Evolutionary conservation across 2,888 invertebrate species (phyloP), one percentile per base, ranked within the genome.

Genomic region (Acleris laterana): DNA sequence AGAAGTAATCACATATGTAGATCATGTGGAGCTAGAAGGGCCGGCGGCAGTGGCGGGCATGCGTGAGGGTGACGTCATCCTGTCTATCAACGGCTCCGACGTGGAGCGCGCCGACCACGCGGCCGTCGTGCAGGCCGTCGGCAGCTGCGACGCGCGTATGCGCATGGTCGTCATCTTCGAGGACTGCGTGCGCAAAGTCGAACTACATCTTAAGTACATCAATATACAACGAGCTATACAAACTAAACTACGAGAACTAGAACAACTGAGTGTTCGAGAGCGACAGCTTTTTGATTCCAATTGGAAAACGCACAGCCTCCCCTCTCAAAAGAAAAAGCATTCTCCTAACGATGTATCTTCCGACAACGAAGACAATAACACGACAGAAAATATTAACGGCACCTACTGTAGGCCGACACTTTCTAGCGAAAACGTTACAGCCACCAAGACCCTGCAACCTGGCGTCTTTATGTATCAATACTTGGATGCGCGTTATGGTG

Each of bases 1-100:
- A 68, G 99, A 99, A 88, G 96, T 98, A 93, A 97, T 99, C 67
- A 99, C 99, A 0, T 99, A 99, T 83, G 98, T 99, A 53, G 99
- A 99, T 83, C 98, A 98, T 84, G 98, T 99, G 63, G 98, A 98
- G 76, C 95, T 96, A 69, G 97, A 97, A 72, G 98, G 99, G 0
- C 96, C 99, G 0, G 99, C 99, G 0, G 97, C 96, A 78, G 94
- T 95, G 70, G 97, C 99, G 0, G 99, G 99, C 6, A 97, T 99
- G 97, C 94, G 98, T 11, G 97, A 98, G 88, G 99, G 99, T 17
- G 99, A 99, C 86, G 98, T 99, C 50, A 99, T 99, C 77, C 93
- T 99, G 48, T 97, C 98, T 52, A 98, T 99, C 77, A 99, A 99
- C 88, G 99, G 99, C n/a, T 95, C 95, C 52, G 98, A 98, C 81